Evolutionary conservation across 1,140 invertebrate species (phyloP), one percentile per base, ranked within the genome.

Genomic region (Eciton burchellii): DNA sequence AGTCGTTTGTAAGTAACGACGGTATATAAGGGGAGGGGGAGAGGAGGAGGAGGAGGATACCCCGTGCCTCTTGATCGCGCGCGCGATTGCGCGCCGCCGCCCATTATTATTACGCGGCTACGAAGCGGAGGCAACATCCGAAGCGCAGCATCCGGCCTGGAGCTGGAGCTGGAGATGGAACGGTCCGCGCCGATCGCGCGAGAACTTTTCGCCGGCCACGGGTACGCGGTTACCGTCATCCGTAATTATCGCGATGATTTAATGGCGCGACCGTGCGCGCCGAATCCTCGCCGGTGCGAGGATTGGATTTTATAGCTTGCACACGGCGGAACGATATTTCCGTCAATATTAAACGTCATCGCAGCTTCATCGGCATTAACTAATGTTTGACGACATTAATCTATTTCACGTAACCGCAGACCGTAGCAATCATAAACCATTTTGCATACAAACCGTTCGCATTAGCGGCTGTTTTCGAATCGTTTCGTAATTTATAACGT

Each of bases 381-480:
- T 89, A 89, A 90, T 89, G 84, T 85, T 82, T 81, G 82, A 87
- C 85, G 89, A 90, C 89, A 84, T 90, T 89, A 90, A 90, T 90
- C 88, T 87, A 85, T 90, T 90, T 90, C 89, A 90, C 84, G 81
- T 83, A 89, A 89, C 84, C 79, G 85, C 84, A 83, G 83, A 81
- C 87, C 85, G 76, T 83, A 86, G 83, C 88, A 89, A 89, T 90
- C 87, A 88, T 90, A 90, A 90, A 90, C 88, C 86, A 89, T 90
- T 89, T 88, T 88, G 83, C 88, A 89, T 89, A 89, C 81, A 88
- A 87, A 88, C 86, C 73, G 62, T 88, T 85, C 77, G 83, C 77
- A 76, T 81, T 72, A 73, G 63, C 76, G 68, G 43, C 74, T 43
- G 85, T 60, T 84, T 82, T 84, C 63, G 77, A 88, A 88, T 88